These are phyloP conservation scores for Trogon melanurus DNA, from an alignment of 2,113 vertebrate genomes.

Conservation along the genomic window DNA sequence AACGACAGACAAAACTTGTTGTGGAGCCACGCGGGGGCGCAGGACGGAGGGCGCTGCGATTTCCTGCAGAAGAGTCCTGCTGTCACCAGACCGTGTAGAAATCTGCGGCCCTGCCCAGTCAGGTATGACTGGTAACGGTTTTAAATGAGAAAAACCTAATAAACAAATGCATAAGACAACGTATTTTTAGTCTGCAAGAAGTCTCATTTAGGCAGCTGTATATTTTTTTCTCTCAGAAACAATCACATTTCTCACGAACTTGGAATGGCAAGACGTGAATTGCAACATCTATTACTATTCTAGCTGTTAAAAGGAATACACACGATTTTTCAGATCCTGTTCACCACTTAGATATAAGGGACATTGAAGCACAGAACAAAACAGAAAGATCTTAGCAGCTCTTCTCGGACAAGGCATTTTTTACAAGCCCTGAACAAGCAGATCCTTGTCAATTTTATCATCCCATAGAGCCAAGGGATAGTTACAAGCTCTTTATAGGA, in stretches of 20 bases:
- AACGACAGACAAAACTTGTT: fast-evolving
- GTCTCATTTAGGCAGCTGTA: neutral
- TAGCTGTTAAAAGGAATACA: neutral
- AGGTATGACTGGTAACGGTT: slow-evolving; percentile 57
- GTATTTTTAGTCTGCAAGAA: slow-evolving; percentile 40
- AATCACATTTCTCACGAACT: fast-evolving
- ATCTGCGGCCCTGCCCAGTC: slow-evolving; percentile 10
- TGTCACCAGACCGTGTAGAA: slow-evolving; percentile 24
- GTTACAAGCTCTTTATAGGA: neutral
- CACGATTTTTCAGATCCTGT: neutral
- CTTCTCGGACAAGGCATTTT: neutral
- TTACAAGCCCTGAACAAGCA: slow-evolving; percentile 47
- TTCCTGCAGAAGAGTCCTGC: neutral
- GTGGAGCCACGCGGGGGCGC: neutral
- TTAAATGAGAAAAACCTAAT: neutral
- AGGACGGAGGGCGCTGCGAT: neutral
- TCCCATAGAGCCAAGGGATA: neutral
- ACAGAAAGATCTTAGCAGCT: neutral
- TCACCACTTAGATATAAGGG: neutral
- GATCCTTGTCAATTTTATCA: slow-evolving; percentile 31
- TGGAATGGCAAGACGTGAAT: neutral
- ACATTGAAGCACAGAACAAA: neutral
- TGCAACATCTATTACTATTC: neutral
- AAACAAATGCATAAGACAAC: neutral
- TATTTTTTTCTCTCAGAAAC: neutral